Evolutionary conservation across 2,113 vertebrate species (phyloP).

Genomic region (Sceloporus undulatus): DNA sequence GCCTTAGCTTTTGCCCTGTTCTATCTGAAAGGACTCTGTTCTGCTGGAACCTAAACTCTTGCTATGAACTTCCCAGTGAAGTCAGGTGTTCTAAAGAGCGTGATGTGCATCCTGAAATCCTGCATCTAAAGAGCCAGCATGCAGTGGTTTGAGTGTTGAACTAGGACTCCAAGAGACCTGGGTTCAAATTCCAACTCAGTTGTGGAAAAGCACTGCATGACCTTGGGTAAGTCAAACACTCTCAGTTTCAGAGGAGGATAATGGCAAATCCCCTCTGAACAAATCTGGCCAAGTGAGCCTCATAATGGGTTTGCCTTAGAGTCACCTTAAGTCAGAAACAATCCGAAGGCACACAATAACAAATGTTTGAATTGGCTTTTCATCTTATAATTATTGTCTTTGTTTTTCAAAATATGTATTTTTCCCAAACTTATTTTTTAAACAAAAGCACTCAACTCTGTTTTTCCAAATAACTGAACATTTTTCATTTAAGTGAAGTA

Average conservation of each 20-base stretch:
- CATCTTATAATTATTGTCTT: neutral
- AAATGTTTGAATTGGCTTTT: neutral
- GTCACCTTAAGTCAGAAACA: neutral
- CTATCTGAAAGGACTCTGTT: too few species aligned
- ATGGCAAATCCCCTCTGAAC: neutral
- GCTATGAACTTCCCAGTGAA: too few species aligned
- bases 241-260: neutral
- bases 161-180: too few species aligned
- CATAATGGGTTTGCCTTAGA: too few species aligned
- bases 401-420: neutral
- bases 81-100: too few species aligned
- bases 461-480: constrained; percentile 29
- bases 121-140: neutral
- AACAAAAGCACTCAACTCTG: constrained; percentile 32
- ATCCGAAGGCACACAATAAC: neutral
- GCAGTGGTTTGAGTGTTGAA: too few species aligned
- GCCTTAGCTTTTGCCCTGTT: too few species aligned
- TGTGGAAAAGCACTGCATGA: too few species aligned
- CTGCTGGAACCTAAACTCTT: neutral
- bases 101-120: too few species aligned
- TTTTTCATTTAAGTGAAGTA: constrained; percentile 12
- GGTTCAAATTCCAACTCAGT: too few species aligned
- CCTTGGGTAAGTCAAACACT: too few species aligned
- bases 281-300: neutral
- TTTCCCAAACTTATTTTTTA: neutral